Conservation (phyloP, 2,888 invertebrate species). For the Meganola albula region DNA sequence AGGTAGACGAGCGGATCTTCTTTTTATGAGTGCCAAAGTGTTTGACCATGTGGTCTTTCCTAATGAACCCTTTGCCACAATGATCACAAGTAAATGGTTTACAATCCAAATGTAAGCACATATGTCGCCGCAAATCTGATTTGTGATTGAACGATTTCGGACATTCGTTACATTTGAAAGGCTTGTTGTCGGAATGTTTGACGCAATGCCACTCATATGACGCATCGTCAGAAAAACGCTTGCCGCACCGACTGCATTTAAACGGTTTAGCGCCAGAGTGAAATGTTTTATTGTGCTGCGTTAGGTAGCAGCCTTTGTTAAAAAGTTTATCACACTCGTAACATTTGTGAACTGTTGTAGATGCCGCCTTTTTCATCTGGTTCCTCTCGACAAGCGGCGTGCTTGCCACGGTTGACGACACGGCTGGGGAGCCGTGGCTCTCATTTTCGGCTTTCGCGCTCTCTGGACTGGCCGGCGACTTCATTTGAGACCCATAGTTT, state of each 20-base stretch:
- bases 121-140: slow-evolving; percentile 90
- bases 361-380: slow-evolving; percentile 50
- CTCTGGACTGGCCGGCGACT: slow-evolving; percentile 70
- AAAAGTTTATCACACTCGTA: slow-evolving; percentile 90
- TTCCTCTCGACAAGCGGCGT: slow-evolving; percentile 66
- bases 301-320: slow-evolving; percentile 91
- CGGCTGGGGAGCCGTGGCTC: slow-evolving; percentile 54
- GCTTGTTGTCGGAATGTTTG: slow-evolving; percentile 89
- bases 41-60: slow-evolving; percentile 94
- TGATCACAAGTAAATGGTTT: slow-evolving; percentile 89
- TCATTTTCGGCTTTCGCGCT: slow-evolving; percentile 62
- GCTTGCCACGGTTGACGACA: slow-evolving; percentile 60
- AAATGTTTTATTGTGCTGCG: slow-evolving; percentile 93
- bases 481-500: slow-evolving; percentile 68
- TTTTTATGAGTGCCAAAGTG: slow-evolving; percentile 89
- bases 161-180: slow-evolving; percentile 90
- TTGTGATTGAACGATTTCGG: slow-evolving; percentile 95
- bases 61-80: slow-evolving; percentile 92
- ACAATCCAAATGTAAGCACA: slow-evolving; percentile 90
- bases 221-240: slow-evolving; percentile 85
- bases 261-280: slow-evolving; percentile 92
- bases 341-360: slow-evolving; percentile 80
- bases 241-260: slow-evolving; percentile 91
- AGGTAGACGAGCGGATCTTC: slow-evolving; percentile 52
- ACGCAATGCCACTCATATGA: slow-evolving; percentile 85